Base-by-base conservation (phyloP, 1,140 invertebrate genomes). In the Drosophila suzukii region DNA sequence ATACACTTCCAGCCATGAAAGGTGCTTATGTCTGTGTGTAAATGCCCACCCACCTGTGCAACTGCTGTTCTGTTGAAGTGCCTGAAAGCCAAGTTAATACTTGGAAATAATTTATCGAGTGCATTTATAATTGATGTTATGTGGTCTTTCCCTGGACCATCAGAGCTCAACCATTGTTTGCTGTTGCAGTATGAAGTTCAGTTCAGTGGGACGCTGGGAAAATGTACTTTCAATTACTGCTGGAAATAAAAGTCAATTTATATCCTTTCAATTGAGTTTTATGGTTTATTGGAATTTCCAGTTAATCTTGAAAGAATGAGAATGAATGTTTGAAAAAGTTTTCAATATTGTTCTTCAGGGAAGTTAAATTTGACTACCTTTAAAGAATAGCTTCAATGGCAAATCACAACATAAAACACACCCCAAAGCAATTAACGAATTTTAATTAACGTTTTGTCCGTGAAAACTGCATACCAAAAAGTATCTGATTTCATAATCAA, bases 91-190 rank as follows among this genome's bases (percentile, higher is more conserved):
- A 53, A 76, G 76, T 80, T 84, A 84, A 84, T 84, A 58, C 72
- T 80, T 60, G 57, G 32, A 84, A 81, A 84, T 84, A 84, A 84
- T 84, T 84, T 80, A 84, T 84, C 76, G 76, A 79, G 76, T 84
- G 81, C 81, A 84, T 84, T 84, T 84, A 84, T 84, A 84, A 84
- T 84, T 84, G 76, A 84, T 84, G 81, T 66, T 67, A 34, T 67
- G 71, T 38, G 54, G 66, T 38, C 49, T 55, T 51, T 51, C n/a
- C n/a, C 6, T 32, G 63, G 17, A 53, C 15, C 67, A 49, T 34
- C 20, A 34, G n/a, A 57, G 12, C 36, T 24, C 53, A 15, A 39
- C 36, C 51, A 41, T 50, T 41, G 67, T 49, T 70, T 46, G 15
- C 54, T 55, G 13, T 32, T 57, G 32, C 53, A 3, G 49, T 36